Percentiles rank a stretch among this genome's conserved stretches.
Conservation (phyloP, 2,113 vertebrate genomes). For the Lontra canadensis region DNA sequence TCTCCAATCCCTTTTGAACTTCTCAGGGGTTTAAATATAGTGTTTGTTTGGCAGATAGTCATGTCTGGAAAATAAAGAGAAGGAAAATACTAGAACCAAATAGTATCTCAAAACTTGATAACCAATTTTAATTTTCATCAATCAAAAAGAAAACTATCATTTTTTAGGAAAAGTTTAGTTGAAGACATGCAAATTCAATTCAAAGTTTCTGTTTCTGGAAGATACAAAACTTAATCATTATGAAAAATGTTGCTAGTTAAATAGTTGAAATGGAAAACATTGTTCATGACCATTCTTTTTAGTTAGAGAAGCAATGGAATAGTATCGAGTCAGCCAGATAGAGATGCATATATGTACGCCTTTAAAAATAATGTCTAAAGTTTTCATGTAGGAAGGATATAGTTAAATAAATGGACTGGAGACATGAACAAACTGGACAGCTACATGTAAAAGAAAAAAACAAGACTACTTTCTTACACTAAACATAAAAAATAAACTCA, state of each 20-base stretch:
- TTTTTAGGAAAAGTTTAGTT: neutral
- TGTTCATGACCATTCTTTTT: neutral
- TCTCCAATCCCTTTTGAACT: conserved; percentile 70
- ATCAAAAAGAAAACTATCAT: neutral
- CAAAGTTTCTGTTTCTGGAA: conserved; percentile 23
- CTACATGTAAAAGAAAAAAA: neutral
- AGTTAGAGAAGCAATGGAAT: neutral
- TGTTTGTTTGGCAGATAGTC: conserved; percentile 63
- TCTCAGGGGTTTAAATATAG: conserved; percentile 73
- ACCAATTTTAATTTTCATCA: conserved; percentile 24
- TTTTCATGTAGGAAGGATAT: neutral
- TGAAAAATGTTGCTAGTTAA: neutral
- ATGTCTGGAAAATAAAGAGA: conserved; percentile 65
- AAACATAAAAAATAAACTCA: neutral
- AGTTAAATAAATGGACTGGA: neutral
- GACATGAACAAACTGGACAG: neutral
- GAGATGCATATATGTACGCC: neutral
- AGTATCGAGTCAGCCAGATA: neutral
- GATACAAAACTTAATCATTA: neutral
- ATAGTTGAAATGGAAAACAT: neutral
- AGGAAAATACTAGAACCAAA: conserved; percentile 35
- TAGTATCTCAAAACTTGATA: conserved; percentile 36
- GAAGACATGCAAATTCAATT: neutral
- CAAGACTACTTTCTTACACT: neutral
- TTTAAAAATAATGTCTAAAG: neutral